phyloP scores from a whole-genome alignment of 1,140 invertebrate genomes.

The Pseudachorutes palmiensis region DNA sequence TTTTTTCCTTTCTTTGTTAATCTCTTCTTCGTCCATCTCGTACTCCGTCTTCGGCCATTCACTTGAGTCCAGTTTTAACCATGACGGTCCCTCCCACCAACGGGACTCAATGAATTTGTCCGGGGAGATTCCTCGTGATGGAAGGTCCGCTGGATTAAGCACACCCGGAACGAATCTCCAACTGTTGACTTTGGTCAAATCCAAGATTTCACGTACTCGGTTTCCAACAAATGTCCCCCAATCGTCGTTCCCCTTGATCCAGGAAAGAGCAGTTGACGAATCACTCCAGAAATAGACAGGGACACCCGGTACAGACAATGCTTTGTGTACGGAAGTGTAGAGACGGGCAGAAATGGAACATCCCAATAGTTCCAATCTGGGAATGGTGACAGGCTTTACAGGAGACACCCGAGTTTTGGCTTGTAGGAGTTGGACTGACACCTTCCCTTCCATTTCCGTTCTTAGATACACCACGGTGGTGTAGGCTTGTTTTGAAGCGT shows the following conservation, averaged over 20 bases:
- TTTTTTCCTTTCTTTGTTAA: slow-evolving; percentile 18
- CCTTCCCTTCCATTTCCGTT: slow-evolving; percentile 1
- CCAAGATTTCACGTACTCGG: slow-evolving; percentile 31
- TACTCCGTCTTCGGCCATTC: slow-evolving; percentile 13
- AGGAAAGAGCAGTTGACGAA: slow-evolving; percentile 38
- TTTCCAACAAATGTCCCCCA: slow-evolving; percentile 35
- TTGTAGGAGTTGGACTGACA: slow-evolving; percentile 35
- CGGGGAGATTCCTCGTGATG: slow-evolving; percentile 14
- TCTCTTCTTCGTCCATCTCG: not conserved
- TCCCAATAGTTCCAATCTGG: slow-evolving; percentile 39
- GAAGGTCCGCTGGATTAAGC: slow-evolving; percentile 21
- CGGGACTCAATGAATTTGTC: not conserved
- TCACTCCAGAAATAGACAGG: slow-evolving; percentile 38
- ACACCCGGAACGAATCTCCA: slow-evolving; percentile 20
- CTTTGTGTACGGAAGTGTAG: not conserved
- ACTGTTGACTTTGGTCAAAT: not conserved
- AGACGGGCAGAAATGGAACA: slow-evolving; percentile 27
- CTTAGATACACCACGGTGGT: slow-evolving; percentile 21
- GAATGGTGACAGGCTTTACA: slow-evolving; percentile 39
- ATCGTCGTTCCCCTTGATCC: slow-evolving; percentile 35
- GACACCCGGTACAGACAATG: not conserved
- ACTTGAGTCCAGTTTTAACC: not conserved
- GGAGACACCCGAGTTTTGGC: slow-evolving; percentile 42
- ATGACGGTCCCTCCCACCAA: slow-evolving; percentile 25
- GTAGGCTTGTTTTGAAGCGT: slow-evolving; percentile 31